Conservation (phyloP, 2,113 vertebrate species). For the Apodemus speciosus region DNA sequence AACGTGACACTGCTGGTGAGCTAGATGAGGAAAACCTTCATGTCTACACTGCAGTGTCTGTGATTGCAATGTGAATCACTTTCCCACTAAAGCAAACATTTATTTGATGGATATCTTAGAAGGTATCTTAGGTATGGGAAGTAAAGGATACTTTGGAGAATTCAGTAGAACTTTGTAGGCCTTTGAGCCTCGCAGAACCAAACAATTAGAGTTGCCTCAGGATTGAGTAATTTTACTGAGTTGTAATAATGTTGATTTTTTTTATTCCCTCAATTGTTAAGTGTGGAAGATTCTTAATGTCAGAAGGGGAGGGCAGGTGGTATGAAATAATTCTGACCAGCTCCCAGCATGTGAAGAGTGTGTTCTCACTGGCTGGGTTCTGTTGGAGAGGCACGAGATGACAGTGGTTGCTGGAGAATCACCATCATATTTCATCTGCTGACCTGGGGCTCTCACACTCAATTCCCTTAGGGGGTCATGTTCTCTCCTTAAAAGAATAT, state of each 20-base stretch:
- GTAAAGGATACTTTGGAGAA: slow-evolving; percentile 51
- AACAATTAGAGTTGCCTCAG: slow-evolving; percentile 46
- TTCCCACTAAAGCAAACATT: neutral
- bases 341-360: neutral
- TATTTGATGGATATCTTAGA: neutral
- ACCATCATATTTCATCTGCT: slow-evolving; percentile 58
- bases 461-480: slow-evolving; percentile 69
- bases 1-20: too few species aligned
- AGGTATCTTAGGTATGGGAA: slow-evolving; percentile 26
- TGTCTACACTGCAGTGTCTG: neutral
- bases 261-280: neutral
- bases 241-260: slow-evolving; percentile 27
- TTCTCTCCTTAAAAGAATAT: slow-evolving; percentile 75
- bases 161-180: slow-evolving; percentile 39
- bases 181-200: slow-evolving; percentile 26
- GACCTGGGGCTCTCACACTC: slow-evolving; percentile 55
- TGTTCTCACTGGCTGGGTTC: neutral
- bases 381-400: slow-evolving; percentile 46
- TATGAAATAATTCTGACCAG: neutral
- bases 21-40: neutral
- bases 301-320: neutral
- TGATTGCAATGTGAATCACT: slow-evolving; percentile 3
- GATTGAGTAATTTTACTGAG: slow-evolving; percentile 50
- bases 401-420: slow-evolving; percentile 48
- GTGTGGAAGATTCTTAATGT: neutral